phyloP scores from a whole-genome alignment of 2,888 invertebrate genomes.

The Oligia strigilis region DNA sequence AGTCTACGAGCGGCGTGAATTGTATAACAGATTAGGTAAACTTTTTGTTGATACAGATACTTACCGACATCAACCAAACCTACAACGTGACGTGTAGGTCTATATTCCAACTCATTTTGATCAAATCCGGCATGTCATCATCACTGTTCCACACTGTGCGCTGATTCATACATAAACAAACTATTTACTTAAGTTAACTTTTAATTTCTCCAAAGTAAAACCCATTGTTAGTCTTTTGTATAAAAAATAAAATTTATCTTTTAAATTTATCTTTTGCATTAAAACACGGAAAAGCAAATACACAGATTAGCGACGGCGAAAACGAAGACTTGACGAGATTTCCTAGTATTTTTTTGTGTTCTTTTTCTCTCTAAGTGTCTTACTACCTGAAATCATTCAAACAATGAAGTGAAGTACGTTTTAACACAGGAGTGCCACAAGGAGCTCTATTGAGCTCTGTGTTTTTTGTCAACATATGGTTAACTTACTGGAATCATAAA shows the following conservation, averaged over 20 bases:
- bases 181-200: conserved; percentile 39
- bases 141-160: conserved; percentile 7
- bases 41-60: conserved; percentile 48
- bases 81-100: conserved; percentile 15
- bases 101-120: conserved; percentile 31
- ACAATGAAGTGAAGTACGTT: background rate
- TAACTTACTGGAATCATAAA: background rate
- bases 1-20: conserved; percentile 31
- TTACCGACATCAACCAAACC: conserved; percentile 38
- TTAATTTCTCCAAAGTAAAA: conserved; percentile 50
- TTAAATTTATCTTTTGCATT: conserved; percentile 13
- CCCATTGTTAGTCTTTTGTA: conserved; percentile 22
- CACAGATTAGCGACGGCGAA: conserved; percentile 11
- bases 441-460: conserved; percentile 24
- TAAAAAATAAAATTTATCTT: background rate
- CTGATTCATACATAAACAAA: conserved; percentile 4
- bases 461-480: background rate
- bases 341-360: conserved; percentile 42
- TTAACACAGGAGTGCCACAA: conserved; percentile 21
- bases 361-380: background rate
- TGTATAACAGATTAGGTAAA: conserved; percentile 52
- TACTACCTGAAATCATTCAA: background rate
- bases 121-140: conserved; percentile 17
- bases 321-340: conserved; percentile 19
- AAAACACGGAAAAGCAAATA: conserved; percentile 32